A percentile compares a stretch with the other conserved stretches of the same genome.
Conservation (phyloP, 2,797 vertebrate species). For the Rhodeus uyekii region DNA sequence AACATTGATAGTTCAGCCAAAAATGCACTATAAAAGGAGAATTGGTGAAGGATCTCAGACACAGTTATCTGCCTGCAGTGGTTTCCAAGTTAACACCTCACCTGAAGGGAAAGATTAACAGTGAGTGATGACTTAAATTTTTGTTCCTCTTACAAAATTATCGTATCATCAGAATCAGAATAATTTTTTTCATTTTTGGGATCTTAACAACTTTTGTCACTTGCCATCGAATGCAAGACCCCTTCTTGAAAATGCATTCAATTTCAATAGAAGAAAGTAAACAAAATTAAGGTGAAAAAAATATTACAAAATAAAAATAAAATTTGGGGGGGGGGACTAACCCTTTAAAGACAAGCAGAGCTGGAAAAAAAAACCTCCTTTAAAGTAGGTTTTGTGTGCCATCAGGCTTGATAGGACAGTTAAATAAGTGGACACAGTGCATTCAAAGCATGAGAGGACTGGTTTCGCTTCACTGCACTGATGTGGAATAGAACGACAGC, state of each 20-base stretch:
- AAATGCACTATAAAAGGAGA: not conserved
- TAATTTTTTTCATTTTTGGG: not conserved
- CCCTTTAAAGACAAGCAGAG: not conserved
- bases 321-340: too few species aligned
- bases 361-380: not conserved
- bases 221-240: not conserved
- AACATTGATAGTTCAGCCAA: not conserved
- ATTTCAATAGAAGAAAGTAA: not conserved
- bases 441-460: not conserved
- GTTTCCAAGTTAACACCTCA: not conserved
- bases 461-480: not conserved
- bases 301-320: not conserved
- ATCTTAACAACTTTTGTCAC: not conserved
- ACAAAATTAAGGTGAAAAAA: not conserved
- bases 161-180: not conserved
- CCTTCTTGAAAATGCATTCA: not conserved
- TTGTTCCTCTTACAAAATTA: not conserved
- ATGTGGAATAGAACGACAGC: constrained; percentile 22
- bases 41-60: not conserved
- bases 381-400: not conserved
- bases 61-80: not conserved
- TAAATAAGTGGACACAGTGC: constrained; percentile 2
- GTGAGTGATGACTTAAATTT: not conserved
- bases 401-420: not conserved
- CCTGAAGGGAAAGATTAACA: not conserved